Conservation (phyloP, 1,140 invertebrate species). For the Tetramorium parvispinum region DNA sequence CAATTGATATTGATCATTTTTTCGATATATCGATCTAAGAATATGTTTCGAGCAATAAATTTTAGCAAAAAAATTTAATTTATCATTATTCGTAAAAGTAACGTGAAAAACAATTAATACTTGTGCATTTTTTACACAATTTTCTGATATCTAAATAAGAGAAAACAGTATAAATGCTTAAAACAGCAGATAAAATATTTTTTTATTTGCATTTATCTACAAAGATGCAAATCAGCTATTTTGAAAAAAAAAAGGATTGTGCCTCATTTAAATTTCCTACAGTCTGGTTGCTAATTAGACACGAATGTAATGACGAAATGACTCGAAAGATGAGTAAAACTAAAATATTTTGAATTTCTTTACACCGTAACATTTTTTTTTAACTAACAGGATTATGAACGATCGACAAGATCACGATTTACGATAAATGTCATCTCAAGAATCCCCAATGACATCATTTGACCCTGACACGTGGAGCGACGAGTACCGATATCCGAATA, state of each 20-base stretch:
- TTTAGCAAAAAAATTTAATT: not conserved
- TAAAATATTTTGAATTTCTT: conserved; percentile 29
- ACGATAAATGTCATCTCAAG: conserved; percentile 58
- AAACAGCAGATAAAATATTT: not conserved
- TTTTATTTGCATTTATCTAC: not conserved
- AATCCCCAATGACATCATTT: conserved; percentile 78
- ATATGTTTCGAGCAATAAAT: not conserved
- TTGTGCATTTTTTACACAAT: not conserved
- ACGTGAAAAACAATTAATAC: not conserved
- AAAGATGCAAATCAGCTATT: not conserved
- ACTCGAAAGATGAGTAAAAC: not conserved
- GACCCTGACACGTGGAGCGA: conserved; percentile 78
- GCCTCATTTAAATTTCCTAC: conserved; percentile 1
- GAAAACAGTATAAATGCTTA: not conserved
- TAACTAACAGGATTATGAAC: conserved; percentile 51
- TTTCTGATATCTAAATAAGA: not conserved
- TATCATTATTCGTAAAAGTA: not conserved
- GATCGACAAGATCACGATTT: conserved; percentile 67
- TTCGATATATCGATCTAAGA: not conserved
- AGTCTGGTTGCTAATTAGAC: not conserved
- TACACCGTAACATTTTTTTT: conserved; percentile 13
- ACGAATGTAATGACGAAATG: not conserved
- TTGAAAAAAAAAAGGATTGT: not conserved
- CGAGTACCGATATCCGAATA: conserved; percentile 68
- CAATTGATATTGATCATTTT: not conserved